Evolutionary conservation across 2,113 vertebrate genomes (phyloP).

Genomic region (Colossoma macropomum): DNA sequence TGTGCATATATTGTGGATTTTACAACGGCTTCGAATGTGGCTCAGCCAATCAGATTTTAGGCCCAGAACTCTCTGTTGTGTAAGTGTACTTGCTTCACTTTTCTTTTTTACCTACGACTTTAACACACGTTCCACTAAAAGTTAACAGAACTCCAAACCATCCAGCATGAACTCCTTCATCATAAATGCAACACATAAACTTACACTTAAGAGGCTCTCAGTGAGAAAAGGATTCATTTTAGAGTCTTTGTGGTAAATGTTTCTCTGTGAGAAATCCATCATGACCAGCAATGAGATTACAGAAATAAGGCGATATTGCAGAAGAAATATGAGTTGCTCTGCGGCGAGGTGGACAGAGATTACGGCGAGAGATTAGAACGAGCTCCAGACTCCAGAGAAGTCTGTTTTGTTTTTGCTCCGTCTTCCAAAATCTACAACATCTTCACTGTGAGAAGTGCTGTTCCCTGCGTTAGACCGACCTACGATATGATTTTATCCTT

Average conservation of each 20-base stretch:
- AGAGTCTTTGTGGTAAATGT: slow-evolving; percentile 45
- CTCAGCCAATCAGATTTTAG: no score
- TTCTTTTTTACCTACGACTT: neutral
- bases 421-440: slow-evolving; percentile 34
- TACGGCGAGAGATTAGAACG: slow-evolving; percentile 54
- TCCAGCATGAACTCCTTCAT: neutral
- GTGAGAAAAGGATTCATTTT: slow-evolving; percentile 46
- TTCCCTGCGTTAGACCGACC: slow-evolving; percentile 23
- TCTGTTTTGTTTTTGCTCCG: slow-evolving; percentile 36
- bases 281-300: slow-evolving; percentile 55
- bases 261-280: slow-evolving; percentile 55
- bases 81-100: no score
- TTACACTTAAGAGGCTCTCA: slow-evolving; percentile 32
- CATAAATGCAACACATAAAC: slow-evolving; percentile 37
- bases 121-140: neutral
- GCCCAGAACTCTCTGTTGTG: no score
- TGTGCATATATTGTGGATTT: no score
- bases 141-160: neutral
- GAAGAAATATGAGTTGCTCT: slow-evolving; percentile 60
- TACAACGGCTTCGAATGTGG: no score
- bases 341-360: slow-evolving; percentile 54
- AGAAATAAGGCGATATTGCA: slow-evolving; percentile 58
- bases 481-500: slow-evolving; percentile 41
- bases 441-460: slow-evolving; percentile 12
- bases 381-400: slow-evolving; percentile 45